Evolutionary conservation across 37 sponge, comb jelly and placozoan species (phyloP).

Genomic region (Halisarca cf. caerulea): DNA sequence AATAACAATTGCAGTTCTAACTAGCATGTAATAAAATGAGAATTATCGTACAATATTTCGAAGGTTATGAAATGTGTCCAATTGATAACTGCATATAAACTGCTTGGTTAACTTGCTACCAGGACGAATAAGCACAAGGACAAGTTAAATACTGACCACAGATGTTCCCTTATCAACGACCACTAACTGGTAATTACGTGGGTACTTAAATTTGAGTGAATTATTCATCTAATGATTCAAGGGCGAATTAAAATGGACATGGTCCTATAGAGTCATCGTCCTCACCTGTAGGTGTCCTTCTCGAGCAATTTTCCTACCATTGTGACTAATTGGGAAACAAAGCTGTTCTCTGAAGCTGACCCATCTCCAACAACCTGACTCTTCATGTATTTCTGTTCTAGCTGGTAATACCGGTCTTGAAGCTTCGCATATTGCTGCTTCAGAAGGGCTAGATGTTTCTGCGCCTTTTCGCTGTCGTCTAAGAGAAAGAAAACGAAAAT

Average conservation of each 20-base stretch:
- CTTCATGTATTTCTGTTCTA: constrained; percentile 80
- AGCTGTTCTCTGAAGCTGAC: constrained; percentile 54
- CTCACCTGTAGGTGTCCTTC: constrained; percentile 74
- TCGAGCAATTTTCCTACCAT: constrained; percentile 75
- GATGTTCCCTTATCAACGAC: too few species aligned
- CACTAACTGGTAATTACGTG: too few species aligned
- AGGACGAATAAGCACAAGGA: too few species aligned
- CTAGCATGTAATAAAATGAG: too few species aligned
- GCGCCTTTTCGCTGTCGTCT: constrained; percentile 78
- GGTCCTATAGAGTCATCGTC: background rate
- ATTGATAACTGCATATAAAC: too few species aligned
- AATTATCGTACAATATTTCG: too few species aligned
- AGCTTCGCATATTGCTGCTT: constrained; percentile 91
- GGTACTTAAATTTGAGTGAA: too few species aligned
- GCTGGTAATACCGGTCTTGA: constrained; percentile 73
- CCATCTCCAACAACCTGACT: constrained; percentile 59
- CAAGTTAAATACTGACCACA: too few species aligned
- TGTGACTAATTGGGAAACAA: constrained; percentile 69
- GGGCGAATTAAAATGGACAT: background rate
- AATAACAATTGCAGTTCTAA: too few species aligned
- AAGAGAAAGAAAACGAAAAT: background rate
- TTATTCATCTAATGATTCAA: background rate
- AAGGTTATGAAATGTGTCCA: too few species aligned
- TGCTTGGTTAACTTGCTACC: too few species aligned
- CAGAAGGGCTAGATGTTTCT: constrained; percentile 87